Base-by-base conservation (phyloP, 2,797 vertebrate genomes). In the Pipistrellus pipistrellus region DNA sequence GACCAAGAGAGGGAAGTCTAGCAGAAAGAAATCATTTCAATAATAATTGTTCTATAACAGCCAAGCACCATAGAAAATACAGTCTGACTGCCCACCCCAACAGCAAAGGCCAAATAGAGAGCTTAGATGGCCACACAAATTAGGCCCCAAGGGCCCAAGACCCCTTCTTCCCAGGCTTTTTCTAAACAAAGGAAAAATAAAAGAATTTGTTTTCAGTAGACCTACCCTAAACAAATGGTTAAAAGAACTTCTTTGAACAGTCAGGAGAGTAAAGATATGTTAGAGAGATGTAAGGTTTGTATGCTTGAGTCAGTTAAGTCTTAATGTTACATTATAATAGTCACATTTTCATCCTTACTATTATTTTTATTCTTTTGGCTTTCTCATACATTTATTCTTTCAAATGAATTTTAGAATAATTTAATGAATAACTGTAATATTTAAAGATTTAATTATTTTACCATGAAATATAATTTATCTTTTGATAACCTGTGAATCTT, bases 391-490 rank as follows among this genome's bases (percentile, higher is more conserved):
- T 83, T 83, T 9, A 18, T 12, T 64, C 32, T n/a, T 13, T 32
- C 55, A 64, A 64, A 73, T 83, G 41, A 81, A 35, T 38, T 32
- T 51, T 83, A 41, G 78, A 90, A 64, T 53, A 64, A 73, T 51
- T 51, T 51, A 51, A 73, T 38, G 20, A 64, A 73, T 53, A 73
- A 46, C 41, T 20, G 4, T 75, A 51, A 75, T 62, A 86, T 27
- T 87, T 62, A 75, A 62, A 64, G 38, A 64, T 2, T 20, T 3
- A 51, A 73, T 53, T 90, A 64, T 18, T 83, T 90, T 41, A 75
- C 2, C 20, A 27, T 73, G 55, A 83, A 18, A n/a, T 68, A 66
- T 41, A 11, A 72, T 51, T 73, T 72, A 46, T 89, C 13, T 59
- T 82, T 82, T 25, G 8, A 51, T 17, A 75, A 1, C 18, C 9